phyloP scores from a whole-genome alignment of 2,113 vertebrate species.

The Puntigrus tetrazona region DNA sequence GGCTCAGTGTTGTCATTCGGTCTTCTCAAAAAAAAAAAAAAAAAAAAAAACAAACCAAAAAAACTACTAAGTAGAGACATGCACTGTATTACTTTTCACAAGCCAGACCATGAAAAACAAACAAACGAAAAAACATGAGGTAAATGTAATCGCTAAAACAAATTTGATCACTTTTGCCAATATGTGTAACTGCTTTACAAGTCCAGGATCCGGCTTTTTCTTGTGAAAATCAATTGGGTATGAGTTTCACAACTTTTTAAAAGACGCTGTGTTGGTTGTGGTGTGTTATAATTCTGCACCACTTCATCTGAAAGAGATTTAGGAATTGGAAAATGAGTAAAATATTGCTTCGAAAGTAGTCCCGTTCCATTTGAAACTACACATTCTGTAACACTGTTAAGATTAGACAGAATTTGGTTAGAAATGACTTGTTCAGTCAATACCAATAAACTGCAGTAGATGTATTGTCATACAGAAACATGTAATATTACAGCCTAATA shows the following conservation, averaged over 20 bases:
- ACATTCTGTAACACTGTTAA: slow-evolving; percentile 44
- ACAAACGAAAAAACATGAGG: slow-evolving; percentile 27
- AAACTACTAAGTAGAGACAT: slow-evolving; percentile 42
- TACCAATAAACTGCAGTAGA: slow-evolving; percentile 48
- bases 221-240: background rate
- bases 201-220: background rate
- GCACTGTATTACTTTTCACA: slow-evolving; percentile 48
- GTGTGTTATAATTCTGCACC: background rate
- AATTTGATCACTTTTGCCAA: slow-evolving; percentile 36
- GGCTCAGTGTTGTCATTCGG: slow-evolving; percentile 50
- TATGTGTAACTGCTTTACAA: background rate
- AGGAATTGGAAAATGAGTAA: background rate
- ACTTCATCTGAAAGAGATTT: background rate
- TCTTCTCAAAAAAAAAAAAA: slow-evolving; percentile 43
- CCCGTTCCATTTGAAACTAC: slow-evolving; percentile 14
- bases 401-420: slow-evolving; percentile 42
- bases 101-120: slow-evolving; percentile 27
- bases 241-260: background rate
- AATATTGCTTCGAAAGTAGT: slow-evolving; percentile 30
- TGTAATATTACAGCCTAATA: slow-evolving; percentile 54
- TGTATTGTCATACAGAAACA: slow-evolving; percentile 47
- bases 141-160: slow-evolving; percentile 28
- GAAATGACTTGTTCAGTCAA: slow-evolving; percentile 44
- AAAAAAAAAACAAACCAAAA: no score
- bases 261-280: background rate